Conservation (phyloP, 2,888 invertebrate genomes). For the Aphrophora alni region DNA sequence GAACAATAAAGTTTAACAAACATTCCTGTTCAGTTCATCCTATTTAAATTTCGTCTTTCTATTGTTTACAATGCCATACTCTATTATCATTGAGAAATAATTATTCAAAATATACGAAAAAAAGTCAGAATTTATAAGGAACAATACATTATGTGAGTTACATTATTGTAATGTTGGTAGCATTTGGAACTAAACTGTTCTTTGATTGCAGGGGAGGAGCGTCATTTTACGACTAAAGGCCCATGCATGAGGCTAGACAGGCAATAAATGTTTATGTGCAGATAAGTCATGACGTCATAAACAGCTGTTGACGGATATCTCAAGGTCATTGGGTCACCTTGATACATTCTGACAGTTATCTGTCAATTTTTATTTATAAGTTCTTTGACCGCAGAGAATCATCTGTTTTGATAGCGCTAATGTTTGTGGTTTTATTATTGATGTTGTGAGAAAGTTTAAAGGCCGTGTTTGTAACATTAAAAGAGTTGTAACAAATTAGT, state of each 20-base stretch:
- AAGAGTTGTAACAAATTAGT: too few species aligned
- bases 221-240: background rate
- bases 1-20: too few species aligned
- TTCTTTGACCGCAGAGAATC: background rate
- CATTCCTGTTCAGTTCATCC: too few species aligned
- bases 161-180: too few species aligned
- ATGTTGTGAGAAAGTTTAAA: background rate
- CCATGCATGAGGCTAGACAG: background rate
- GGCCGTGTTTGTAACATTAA: too few species aligned
- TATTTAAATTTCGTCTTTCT: too few species aligned
- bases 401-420: background rate
- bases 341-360: background rate
- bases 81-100: too few species aligned
- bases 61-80: too few species aligned
- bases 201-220: background rate
- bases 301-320: background rate
- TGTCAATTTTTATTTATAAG: background rate
- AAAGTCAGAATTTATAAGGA: too few species aligned
- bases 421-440: background rate
- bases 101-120: too few species aligned
- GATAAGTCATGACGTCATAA: conserved; percentile 19
- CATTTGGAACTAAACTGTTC: background rate
- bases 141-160: too few species aligned
- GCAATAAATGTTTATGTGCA: conserved; percentile 35
- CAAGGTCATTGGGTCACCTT: conserved; percentile 15